Base-by-base conservation (phyloP, 2,888 invertebrate genomes). In the Xestobium rufovillosum region DNA sequence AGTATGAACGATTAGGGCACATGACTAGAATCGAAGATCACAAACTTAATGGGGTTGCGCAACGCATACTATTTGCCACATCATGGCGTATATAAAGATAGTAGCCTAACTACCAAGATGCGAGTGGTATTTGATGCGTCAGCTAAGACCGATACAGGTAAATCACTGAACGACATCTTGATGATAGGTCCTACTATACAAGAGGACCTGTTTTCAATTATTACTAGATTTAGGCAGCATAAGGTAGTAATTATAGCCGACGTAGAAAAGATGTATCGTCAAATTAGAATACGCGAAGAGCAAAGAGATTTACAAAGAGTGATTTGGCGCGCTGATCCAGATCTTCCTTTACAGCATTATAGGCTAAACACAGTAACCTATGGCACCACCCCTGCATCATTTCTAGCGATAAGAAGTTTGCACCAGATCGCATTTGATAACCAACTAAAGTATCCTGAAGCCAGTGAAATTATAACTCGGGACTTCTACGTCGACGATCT, bases 1-100 rank as follows among this genome's bases (percentile, higher is more conserved):
- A 54, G 39, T 54, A 51, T 39, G 11, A 36, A 14, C 12, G 27
- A 9, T 26, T 53, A 23, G 41, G 40, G 2, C 52, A 55, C 36
- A 54, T 53, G 53, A 33, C 25, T 8, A 11, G 17, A 19, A 16
- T 16, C 25, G 9, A n/a, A n/a, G n/a, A n/a, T n/a, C n/a, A n/a
- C n/a, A n/a, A n/a, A n/a, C n/a, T n/a, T n/a, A n/a, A n/a, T n/a
- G n/a, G n/a, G n/a, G n/a, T n/a, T n/a, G n/a, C n/a, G n/a, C n/a
- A n/a, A 13, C 3, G 14, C 13, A 4, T 14, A 25, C 38, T 32
- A 42, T 19, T n/a, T 41, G 8, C 43, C 43, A 9, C 40, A 46
- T 33, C 46, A 46, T 17, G 14, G 19, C 3, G 34, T 45, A 8
- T 1, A 40, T n/a, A 39, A 40, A n/a, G 38, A 41, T 26, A 17